Percentiles rank a stretch among this genome's conserved stretches.
Conservation (phyloP, 2,113 vertebrate species). For the Myotis davidii region DNA sequence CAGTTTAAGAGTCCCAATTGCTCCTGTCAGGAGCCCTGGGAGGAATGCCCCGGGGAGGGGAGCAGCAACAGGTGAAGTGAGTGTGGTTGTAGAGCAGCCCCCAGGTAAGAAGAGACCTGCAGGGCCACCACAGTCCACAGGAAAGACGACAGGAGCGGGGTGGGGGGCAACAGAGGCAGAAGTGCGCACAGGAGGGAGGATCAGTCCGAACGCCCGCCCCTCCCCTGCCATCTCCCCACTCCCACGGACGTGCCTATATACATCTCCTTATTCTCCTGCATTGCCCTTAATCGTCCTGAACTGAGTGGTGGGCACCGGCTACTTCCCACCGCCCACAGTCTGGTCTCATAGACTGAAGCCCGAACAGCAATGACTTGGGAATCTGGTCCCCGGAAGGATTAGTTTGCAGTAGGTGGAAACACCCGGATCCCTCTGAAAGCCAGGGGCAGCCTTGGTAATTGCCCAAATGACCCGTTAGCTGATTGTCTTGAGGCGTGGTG, state of each 20-base stretch:
- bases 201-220: accelerated
- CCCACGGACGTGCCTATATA: background rate
- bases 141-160: background rate
- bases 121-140: background rate
- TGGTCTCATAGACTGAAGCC: background rate
- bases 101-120: constrained; percentile 26
- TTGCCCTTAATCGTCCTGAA: background rate
- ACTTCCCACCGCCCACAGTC: background rate
- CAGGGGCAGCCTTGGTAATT: background rate
- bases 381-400: background rate
- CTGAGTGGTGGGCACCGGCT: background rate
- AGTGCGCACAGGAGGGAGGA: accelerated
- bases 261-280: background rate
- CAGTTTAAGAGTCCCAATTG: constrained; percentile 67
- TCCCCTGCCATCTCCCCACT: accelerated
- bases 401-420: background rate
- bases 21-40: constrained; percentile 61
- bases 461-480: background rate
- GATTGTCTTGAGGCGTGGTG: background rate
- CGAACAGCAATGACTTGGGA: accelerated
- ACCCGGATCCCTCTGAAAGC: background rate
- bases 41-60: constrained; percentile 13
- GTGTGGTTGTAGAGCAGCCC: constrained; percentile 3
- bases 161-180: background rate
- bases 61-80: constrained; percentile 48